Evolutionary conservation across 2,797 vertebrate species (phyloP), one percentile per base, ranked within the genome.

Genomic region (Nannoperca australis): DNA sequence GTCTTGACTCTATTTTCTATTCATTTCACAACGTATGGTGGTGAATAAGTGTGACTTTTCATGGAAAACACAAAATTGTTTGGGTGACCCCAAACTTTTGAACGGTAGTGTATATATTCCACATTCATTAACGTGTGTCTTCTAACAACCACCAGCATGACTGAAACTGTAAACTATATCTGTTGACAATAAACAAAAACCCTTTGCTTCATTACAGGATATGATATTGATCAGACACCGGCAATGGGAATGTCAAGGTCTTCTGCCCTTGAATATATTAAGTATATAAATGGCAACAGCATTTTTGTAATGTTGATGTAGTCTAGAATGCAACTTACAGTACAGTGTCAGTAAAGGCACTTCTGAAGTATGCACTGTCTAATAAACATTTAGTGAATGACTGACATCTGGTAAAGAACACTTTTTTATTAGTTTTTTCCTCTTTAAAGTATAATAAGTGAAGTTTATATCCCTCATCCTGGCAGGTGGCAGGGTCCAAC

Each of bases 121-220:
- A 60, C 22, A 72, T 76, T 67, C 24, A 66, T n/a, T 85, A 12
- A 53, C 83, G 44, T 81, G 47, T 79, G 49, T 64, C 66, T 84
- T 73, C 47, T 75, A 50, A 68, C 42, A 64, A 72, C 82, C 9
- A 59, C 45, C 38, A 73, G 91, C 87, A 89, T 86, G 90, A 79
- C 34, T 74, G 70, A 85, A 78, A 75, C 65, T 87, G 74, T 85
- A 77, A 80, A 83, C 32, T 64, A 73, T 78, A 68, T 78, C 45
- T 85, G 76, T 85, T 44, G 45, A 69, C 15, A 71, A 72, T 79
- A 81, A 82, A 87, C 22, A 60, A 71, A 86, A 71, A 78, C 70
- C 70, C 53, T 73, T 85, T 88, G 72, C 73, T 61, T 89, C 66
- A 70, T 82, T 70, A 74, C 56, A 74, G 38, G 36, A 71, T 78